phyloP scores from a whole-genome alignment of 2,888 invertebrate genomes.

The Xiphydria camelus region DNA sequence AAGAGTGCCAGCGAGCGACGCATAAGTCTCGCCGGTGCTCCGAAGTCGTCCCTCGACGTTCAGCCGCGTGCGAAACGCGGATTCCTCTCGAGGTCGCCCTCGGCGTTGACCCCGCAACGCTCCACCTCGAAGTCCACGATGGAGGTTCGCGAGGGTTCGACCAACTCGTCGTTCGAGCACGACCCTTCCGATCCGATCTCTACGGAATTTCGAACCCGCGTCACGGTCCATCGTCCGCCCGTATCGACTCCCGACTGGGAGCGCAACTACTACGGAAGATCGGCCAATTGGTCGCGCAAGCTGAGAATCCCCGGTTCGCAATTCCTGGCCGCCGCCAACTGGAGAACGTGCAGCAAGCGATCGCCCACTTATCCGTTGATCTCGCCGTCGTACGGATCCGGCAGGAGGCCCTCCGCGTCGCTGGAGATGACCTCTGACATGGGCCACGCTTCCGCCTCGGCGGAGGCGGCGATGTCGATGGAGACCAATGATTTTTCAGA shows the following conservation, averaged over 20 bases:
- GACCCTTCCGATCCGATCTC: conserved; percentile 11
- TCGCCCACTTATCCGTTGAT: conserved; percentile 14
- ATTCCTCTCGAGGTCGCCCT: conserved; percentile 10
- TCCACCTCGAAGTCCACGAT: conserved; percentile 4
- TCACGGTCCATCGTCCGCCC: not conserved
- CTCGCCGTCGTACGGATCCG: conserved; percentile 1
- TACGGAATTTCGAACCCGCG: not conserved
- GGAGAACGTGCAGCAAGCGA: conserved; percentile 9
- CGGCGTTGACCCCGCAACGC: conserved; percentile 10
- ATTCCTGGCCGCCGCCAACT: conserved; percentile 6
- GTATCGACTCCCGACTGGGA: not conserved
- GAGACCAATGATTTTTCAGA: not conserved
- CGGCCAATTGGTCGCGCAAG: conserved; percentile 7
- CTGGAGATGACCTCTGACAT: conserved; percentile 8
- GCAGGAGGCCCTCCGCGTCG: not conserved
- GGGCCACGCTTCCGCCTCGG: not conserved
- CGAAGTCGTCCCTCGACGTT: conserved; percentile 9
- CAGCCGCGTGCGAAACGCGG: conserved; percentile 3
- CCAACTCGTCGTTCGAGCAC: conserved; percentile 13
- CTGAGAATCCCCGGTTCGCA: conserved; percentile 11
- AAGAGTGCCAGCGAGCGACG: not conserved
- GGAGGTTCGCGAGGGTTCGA: conserved; percentile 11
- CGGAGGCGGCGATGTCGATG: not conserved
- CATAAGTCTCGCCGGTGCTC: not conserved
- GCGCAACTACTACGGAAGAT: not conserved